Evolutionary conservation across 2,797 vertebrate genomes (phyloP).

Genomic region (Sebastes aleutianus): DNA sequence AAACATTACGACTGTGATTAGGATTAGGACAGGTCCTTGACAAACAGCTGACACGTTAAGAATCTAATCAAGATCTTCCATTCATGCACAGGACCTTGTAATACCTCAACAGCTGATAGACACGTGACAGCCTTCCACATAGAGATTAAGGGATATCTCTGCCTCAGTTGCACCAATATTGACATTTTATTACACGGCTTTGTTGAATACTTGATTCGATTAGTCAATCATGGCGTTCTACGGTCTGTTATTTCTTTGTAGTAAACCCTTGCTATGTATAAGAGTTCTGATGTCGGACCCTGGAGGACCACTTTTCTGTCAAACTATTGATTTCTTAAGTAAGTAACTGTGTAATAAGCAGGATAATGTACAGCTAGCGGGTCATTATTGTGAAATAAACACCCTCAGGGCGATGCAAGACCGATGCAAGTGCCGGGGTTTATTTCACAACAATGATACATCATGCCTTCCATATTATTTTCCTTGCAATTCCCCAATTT

Average conservation of each 20-base stretch:
- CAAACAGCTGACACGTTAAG: constrained; percentile 66
- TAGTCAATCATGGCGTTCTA: too few species aligned
- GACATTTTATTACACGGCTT: not conserved
- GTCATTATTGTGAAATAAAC: too few species aligned
- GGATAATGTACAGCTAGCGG: accelerated
- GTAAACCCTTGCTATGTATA: accelerated
- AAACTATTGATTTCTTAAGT: too few species aligned
- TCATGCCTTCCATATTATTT: not conserved
- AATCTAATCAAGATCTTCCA: constrained; percentile 67
- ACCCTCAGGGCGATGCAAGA: too few species aligned
- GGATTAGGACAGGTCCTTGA: constrained; percentile 42
- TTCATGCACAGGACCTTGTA: not conserved
- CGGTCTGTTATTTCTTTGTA: too few species aligned
- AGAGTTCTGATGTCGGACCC: accelerated
- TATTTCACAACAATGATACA: too few species aligned
- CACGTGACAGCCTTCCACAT: not conserved
- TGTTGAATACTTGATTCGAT: too few species aligned
- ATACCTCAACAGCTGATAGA: not conserved
- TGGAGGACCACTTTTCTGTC: accelerated
- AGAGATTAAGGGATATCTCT: not conserved
- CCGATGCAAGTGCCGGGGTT: too few species aligned
- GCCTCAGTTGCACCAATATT: not conserved
- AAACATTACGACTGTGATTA: constrained; percentile 61
- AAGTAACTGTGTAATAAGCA: too few species aligned
- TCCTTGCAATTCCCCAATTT: not conserved